Base-by-base conservation (phyloP, 2,888 invertebrate genomes). In the Ligdia adustata region DNA sequence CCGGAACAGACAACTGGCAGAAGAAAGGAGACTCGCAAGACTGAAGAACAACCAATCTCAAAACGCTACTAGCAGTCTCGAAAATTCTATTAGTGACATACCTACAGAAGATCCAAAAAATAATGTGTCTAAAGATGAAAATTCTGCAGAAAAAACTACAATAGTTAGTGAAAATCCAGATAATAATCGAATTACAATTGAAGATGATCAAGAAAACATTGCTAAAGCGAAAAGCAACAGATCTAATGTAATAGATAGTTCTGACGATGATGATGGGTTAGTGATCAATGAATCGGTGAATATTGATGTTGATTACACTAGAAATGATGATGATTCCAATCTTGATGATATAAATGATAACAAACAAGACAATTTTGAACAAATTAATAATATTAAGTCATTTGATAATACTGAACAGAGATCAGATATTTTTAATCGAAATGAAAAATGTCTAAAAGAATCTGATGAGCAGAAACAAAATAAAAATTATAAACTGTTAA, bases 1-100 rank as follows among this genome's bases (percentile, higher is more conserved):
- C 13, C 91, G 91, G 57, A 96, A 95, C 68, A 90, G 93, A 37
- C 87, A 89, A 61, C 54, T 93, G 31, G 95, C 95, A 0, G 91
- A 93, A 75, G 93, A 94, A 68, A 89, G 91, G 53, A 79, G 92
- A 35, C 82, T 91, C n/a, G 92, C 92, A 0, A 91, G 89, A 65
- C 66, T 91, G 5, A 77, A 85, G 62, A 74, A 76, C 61, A 59
- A 57, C 4, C 55, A 50, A 38, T 47, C 42, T 22, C 49, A 49
- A 45, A 49, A 9, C 18, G 4, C 11, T 11, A 22, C 15, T 22
- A 27, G 15, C 18, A 1, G 0, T 15, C 34, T 13, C n/a, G 35
- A 27, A 12, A n/a, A 18, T 16, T 7, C 11, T 1, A 26, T 11
- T 16, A 16, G 27, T 37, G n/a, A 11, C 1, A 27, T 2, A 16